Evolutionary conservation across 1,140 invertebrate genomes (phyloP), one percentile per base, ranked within the genome.

Genomic region (Chironomus tepperi): DNA sequence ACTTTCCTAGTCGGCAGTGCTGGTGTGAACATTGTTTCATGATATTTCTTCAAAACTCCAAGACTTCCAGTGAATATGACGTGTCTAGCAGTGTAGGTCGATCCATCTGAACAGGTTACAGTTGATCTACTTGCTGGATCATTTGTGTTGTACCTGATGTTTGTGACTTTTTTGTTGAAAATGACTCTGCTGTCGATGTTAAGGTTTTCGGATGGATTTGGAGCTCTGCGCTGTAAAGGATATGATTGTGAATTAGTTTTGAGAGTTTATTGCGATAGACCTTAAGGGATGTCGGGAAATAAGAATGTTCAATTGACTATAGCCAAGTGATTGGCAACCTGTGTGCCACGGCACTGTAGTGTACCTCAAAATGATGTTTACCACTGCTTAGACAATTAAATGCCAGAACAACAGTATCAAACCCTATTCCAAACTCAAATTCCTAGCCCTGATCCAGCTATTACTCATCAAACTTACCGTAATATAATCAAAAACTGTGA

Each of bases 31-130:
- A 96, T 79, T 47, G 87, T 87, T 73, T 89, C 85, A 21, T 88
- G 86, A 77, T 90, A 88, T 75, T 89, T 87, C 83, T 96, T 96
- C 0, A 97, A 83, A 57, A 93, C 92, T 2, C 94, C 94, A 10
- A 96, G 83, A 0, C 94, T 91, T 12, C 94, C 83, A 0, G 93
- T 95, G 7, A 92, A 82, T 70, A 96, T 89, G 0, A 95, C 90
- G 79, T 94, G 93, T 81, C 94, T 91, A 1, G 89, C 90, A 67
- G 83, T 84, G 77, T 89, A 87, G 77, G 89, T 88, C 75, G 89
- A 87, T 0, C 91, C 92, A 79, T 93, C 91, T 77, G 86, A 85
- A 79, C 88, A 89, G 77, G 89, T 88, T 1, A 91, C 85, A 7
- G 89, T 21, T 1, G 18, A 15, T 70, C 18, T 19, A 34, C 24